Evolutionary conservation across 2,797 vertebrate genomes (phyloP), one percentile per base, ranked within the genome.

Genomic region (Sebastes minor): DNA sequence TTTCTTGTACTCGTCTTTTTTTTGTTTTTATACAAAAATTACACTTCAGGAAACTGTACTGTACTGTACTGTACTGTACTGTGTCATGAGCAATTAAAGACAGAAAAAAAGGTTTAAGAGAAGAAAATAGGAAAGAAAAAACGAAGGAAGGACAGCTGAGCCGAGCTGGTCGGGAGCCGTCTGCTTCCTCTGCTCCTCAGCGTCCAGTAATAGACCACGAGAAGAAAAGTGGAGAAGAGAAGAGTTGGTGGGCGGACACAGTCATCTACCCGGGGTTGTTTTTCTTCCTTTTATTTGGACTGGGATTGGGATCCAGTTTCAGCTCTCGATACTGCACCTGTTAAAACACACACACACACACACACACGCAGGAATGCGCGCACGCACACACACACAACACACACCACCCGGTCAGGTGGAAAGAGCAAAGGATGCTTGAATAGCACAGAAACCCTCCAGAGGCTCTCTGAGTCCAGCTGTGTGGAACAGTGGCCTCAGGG

Each of bases 281-380:
- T 98, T 98, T 99, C 97, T 99, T 99, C 95, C 96, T 98, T 95
- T 98, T 99, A 95, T 96, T 98, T 28, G 98, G 98, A 95, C 98
- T 99, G 91, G 97, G 97, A 92, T 96, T 97, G 93, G 96, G 95
- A 94, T 99, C 98, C 92, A 95, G 96, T 97, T 98, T 99, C 97
- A 99, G 95, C 92, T 99, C 98, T 91, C 96, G 96, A 94, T 98
- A 99, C 86, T 99, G 98, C 97, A 98, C 97, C 98, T 99, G 97
- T 98, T 98, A 95, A 98, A 98, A 99, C 96, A 99, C 90, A 95
- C 90, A 96, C 77, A 91, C 74, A 80, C 60, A 35, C 6, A 20
- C 93, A 97, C 93, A 97, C 81, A 93, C 87, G 89, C 30, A 52
- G 90, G 92, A 87, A 93, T 89, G 96, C 76, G 91, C 82, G 86